These are phyloP conservation scores for Varanus salvator DNA, from an alignment of 2,113 vertebrate genomes.

Conservation along the genomic window DNA sequence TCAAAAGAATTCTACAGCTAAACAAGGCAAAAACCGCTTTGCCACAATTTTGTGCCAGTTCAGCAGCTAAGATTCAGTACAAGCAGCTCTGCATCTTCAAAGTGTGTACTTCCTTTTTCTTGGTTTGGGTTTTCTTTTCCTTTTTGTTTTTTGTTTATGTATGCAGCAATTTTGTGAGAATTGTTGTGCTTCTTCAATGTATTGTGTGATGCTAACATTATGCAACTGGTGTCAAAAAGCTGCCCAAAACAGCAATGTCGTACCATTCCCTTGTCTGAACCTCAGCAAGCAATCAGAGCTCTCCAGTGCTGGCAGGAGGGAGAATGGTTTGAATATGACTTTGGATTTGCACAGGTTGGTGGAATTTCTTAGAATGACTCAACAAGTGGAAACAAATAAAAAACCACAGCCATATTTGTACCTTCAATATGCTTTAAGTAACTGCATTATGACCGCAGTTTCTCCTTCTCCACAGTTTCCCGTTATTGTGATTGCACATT, in stretches of 20 bases:
- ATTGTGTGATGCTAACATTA: conserved; percentile 30
- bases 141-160: conserved; percentile 42
- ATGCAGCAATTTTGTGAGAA: conserved; percentile 36
- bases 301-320: conserved; percentile 18
- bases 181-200: conserved; percentile 30
- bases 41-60: conserved; percentile 53
- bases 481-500: conserved; percentile 91
- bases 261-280: not conserved
- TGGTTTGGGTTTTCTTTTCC: too few relatives aligned
- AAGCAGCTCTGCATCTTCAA: conserved; percentile 53
- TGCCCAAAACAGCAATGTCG: conserved; percentile 38
- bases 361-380: conserved; percentile 80
- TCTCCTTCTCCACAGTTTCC: conserved; percentile 83
- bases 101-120: conserved; percentile 55
- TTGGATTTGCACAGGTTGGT: conserved; percentile 76
- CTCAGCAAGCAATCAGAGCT: conserved; percentile 11
- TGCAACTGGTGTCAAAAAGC: conserved; percentile 15
- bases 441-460: conserved; percentile 91
- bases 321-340: conserved; percentile 57
- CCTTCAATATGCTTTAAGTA: conserved; percentile 91
- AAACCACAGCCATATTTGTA: conserved; percentile 86
- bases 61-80: conserved; percentile 48
- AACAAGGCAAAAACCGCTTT: conserved; percentile 34
- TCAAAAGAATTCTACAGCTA: conserved; percentile 24
- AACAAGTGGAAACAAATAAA: conserved; percentile 81